Conservation (phyloP, 2,797 vertebrate genomes). For the Choloepus didactylus region DNA sequence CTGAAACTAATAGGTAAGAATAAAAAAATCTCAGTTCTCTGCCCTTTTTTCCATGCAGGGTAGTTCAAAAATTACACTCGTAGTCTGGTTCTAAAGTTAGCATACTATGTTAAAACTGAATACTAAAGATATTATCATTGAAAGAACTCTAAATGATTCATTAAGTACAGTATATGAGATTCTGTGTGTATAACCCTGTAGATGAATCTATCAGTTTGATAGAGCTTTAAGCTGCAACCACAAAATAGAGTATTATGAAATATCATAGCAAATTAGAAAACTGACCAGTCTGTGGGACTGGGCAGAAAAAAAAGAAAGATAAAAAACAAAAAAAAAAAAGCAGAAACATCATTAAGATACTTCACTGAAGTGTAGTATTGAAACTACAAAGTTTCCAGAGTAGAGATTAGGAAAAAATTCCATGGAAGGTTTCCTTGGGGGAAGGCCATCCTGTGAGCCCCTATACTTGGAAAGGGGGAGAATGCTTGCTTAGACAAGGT, state of each 20-base stretch:
- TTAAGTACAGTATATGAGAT: background rate
- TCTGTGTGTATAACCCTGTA: background rate
- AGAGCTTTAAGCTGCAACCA: background rate
- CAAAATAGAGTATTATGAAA: background rate
- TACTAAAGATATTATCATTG: background rate
- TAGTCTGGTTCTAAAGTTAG: background rate
- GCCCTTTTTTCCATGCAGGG: background rate
- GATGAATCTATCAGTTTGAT: background rate
- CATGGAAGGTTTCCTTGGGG: background rate
- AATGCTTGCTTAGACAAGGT: background rate
- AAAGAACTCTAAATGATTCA: background rate
- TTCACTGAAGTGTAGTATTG: background rate
- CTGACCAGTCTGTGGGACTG: background rate
- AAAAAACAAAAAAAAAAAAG: background rate
- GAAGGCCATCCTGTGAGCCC: background rate
- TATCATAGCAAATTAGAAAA: background rate
- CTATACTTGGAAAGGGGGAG: background rate
- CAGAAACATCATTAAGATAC: background rate
- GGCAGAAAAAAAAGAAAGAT: background rate
- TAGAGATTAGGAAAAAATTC: background rate
- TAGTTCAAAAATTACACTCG: background rate
- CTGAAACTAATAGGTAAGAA: background rate
- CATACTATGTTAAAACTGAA: background rate
- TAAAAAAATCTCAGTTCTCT: background rate
- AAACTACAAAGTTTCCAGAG: background rate